A percentile compares a stretch with the other conserved stretches of the same genome.
Evolutionary conservation across 2,113 vertebrate genomes (phyloP).

Genomic region (Pongo abelii): DNA sequence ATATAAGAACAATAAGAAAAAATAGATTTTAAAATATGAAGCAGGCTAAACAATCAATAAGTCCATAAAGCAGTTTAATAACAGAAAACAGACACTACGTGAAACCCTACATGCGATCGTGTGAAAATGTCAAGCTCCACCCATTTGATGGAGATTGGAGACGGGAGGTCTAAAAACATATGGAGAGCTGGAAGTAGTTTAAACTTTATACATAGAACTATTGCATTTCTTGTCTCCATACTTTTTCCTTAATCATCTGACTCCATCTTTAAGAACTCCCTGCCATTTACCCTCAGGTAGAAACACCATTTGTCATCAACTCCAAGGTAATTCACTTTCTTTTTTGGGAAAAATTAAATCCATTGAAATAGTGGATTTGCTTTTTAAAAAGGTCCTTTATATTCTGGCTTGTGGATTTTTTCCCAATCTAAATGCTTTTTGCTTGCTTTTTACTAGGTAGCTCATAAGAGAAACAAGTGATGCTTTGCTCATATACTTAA

Average conservation of each 20-base stretch:
- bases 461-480: background rate
- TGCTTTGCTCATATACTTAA: background rate
- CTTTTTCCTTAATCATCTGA: background rate
- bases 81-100: background rate
- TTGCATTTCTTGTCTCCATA: background rate
- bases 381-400: background rate
- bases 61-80: background rate
- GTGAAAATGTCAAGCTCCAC: background rate
- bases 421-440: background rate
- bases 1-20: background rate
- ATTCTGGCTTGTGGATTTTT: background rate
- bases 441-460: background rate
- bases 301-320: background rate
- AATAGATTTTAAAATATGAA: background rate
- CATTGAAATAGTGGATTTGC: background rate
- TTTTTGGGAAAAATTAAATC: background rate
- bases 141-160: background rate
- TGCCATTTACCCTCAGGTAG: background rate
- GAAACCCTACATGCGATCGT: background rate
- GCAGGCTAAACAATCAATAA: background rate
- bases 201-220: background rate
- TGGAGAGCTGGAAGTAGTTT: background rate
- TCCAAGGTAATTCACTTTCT: background rate
- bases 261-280: background rate
- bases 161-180: no score